Base-by-base conservation (phyloP, 1,140 invertebrate genomes). In the Penaeus chinensis region DNA sequence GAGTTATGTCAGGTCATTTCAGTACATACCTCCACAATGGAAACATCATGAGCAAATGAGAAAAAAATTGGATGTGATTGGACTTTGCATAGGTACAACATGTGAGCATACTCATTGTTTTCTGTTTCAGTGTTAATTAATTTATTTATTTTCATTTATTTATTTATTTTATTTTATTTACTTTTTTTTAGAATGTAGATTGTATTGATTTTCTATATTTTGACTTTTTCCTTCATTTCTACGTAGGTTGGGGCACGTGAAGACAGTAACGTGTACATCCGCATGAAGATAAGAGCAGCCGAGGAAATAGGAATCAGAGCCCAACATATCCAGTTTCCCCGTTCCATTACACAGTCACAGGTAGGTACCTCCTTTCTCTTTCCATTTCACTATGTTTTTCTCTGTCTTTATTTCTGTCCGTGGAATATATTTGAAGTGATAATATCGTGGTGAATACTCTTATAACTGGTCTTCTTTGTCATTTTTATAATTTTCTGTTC, bases 211-310 rank as follows among this genome's bases (percentile, higher is more conserved):
- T 42, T 3, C 61, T 76, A 24, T 42, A 63, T 22, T 82, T 87
- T 32, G 22, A 84, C n/a, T 78, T 79, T 71, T 22, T 27, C 20
- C 16, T 60, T 37, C n/a, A 16, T 89, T 71, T 24, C 63, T 87
- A 78, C 91, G 32, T 89, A 95, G 93, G 98, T 99, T 65, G 99
- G 99, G 3, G 95, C 95, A 3, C 94, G 98, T 16, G 97, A 98
- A 92, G 99, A 99, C 93, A 99, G 98, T n/a, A 99, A 99, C 94
- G 98, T 99, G 13, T 99, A 99, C 92, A 99, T 99, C 91, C 93
- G 96, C 66, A 98, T 97, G 95, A 99, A 99, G 93, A 94, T 99
- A 27, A 98, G 97, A 92, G 96, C 97, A 13, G 98, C 98, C 0
- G 94, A 93, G 54, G 96, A 98, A 91, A 96, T 99, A 90, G 99